Evolutionary conservation across 2,797 vertebrate species (phyloP).

Genomic region (Dipus sagitta): DNA sequence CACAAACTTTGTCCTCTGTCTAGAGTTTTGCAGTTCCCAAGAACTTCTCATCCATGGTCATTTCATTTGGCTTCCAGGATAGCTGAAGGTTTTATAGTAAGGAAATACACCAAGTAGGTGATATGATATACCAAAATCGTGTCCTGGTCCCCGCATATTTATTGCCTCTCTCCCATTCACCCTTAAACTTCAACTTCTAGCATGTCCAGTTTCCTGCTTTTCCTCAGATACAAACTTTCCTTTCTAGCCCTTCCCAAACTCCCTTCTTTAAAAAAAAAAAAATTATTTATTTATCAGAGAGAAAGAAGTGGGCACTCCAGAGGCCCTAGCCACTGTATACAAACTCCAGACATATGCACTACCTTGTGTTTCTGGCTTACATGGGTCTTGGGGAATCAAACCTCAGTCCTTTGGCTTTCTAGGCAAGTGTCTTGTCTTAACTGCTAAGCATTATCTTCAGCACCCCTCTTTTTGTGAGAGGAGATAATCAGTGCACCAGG

Average conservation of each 20-base stretch:
- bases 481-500: too few species aligned
- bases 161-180: background rate
- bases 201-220: background rate
- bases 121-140: background rate
- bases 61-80: background rate
- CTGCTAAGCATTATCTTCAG: too few species aligned
- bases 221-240: conserved; percentile 7
- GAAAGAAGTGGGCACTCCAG: too few species aligned
- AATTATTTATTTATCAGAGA: too few species aligned
- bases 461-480: too few species aligned
- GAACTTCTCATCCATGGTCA: background rate
- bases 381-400: too few species aligned
- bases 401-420: too few species aligned
- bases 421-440: too few species aligned
- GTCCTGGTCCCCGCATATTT: background rate
- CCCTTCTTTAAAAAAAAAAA: background rate
- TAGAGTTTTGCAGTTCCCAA: background rate
- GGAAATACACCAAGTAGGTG: conserved; percentile 12
- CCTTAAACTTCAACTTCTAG: background rate
- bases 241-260: conserved; percentile 14
- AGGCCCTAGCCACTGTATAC: too few species aligned
- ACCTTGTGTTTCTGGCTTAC: too few species aligned
- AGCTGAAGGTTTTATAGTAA: background rate
- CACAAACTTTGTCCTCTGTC: background rate
- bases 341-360: too few species aligned